Evolutionary conservation across 2,797 vertebrate genomes (phyloP), one percentile per base, ranked within the genome.

Genomic region (Craterocephalus amniculus): DNA sequence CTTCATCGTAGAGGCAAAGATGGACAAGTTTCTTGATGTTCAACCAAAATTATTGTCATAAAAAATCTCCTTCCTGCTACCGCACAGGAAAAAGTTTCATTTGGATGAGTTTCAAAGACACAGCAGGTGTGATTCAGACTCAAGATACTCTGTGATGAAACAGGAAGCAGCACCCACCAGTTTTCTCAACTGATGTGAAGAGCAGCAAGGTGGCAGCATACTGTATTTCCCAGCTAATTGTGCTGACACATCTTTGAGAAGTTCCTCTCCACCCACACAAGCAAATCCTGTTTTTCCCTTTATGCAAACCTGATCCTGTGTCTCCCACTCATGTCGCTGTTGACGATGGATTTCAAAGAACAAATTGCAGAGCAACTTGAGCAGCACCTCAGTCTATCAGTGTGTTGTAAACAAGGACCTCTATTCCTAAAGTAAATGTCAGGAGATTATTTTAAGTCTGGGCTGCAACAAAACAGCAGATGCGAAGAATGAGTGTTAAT

Each of bases 291-390:
- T 84, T 84, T 81, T 83, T 83, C 75, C 85, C 83, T 85, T 88
- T 61, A 35, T 43, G 32, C 64, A 82, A 79, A 73, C 67, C 62
- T 1, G 48, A 72, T 81, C 63, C 54, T 36, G 55, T 68, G 35
- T 80, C 83, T 85, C 84, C 75, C 79, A 83, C 85, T 88, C 80
- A 35, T 71, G 75, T 20, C 29, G 43, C n/a, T 45, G 45, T 83
- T 83, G 81, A 80, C 11, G 24, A 58, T 31, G 68, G 72, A 87
- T 71, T 78, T 59, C 70, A 76, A 61, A 59, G 51, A 90, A 88
- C 86, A 91, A 89, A 89, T 87, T 88, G 81, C 38, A 72, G 69
- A 52, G 77, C 59, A 80, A 80, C 63, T 79, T 69, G 72, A 70
- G 56, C 71, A 27, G 67, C 80, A 70, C 74, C 57, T 11, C 31